A percentile compares a stretch with the other conserved stretches of the same genome.
phyloP scores from a whole-genome alignment of 2,888 invertebrate genomes.

The Torymus auratus region DNA sequence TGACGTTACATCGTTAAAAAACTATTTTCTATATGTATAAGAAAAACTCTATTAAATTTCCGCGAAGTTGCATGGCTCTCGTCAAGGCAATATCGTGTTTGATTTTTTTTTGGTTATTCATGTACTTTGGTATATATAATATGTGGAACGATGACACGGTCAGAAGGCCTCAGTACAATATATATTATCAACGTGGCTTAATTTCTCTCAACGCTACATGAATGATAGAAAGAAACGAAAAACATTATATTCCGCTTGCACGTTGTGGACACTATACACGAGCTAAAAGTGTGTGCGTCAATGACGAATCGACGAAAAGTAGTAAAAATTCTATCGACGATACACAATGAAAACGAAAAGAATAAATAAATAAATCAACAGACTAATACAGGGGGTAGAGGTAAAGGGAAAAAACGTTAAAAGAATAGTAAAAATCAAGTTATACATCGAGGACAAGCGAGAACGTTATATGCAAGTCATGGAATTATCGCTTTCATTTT shows the following conservation, averaged over 20 bases:
- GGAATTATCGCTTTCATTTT: constrained; percentile 57
- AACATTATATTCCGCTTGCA: constrained; percentile 13
- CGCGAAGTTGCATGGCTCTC: constrained; percentile 46
- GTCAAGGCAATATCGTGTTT: constrained; percentile 56
- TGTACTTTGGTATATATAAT: constrained; percentile 12
- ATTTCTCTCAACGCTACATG: constrained; percentile 2
- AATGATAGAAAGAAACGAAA: no score
- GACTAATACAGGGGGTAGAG: background rate
- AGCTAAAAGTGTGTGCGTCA: constrained; percentile 7
- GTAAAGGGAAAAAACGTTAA: background rate
- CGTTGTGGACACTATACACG: constrained; percentile 29
- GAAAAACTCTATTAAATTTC: background rate
- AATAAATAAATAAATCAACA: background rate
- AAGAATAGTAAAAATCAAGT: constrained; percentile 47
- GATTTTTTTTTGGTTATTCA: constrained; percentile 17
- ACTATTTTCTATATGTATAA: constrained; percentile 43
- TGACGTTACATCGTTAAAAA: constrained; percentile 57
- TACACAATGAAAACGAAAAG: background rate
- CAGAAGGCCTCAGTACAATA: constrained; percentile 50
- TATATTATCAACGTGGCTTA: constrained; percentile 24
- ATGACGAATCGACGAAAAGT: constrained; percentile 7
- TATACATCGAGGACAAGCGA: constrained; percentile 57
- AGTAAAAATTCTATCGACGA: constrained; percentile 13
- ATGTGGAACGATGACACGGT: constrained; percentile 38
- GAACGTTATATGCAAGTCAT: constrained; percentile 50